These are phyloP conservation scores for Copidosoma aretas DNA, from an alignment of 2,888 invertebrate species.

Conservation along the genomic window DNA sequence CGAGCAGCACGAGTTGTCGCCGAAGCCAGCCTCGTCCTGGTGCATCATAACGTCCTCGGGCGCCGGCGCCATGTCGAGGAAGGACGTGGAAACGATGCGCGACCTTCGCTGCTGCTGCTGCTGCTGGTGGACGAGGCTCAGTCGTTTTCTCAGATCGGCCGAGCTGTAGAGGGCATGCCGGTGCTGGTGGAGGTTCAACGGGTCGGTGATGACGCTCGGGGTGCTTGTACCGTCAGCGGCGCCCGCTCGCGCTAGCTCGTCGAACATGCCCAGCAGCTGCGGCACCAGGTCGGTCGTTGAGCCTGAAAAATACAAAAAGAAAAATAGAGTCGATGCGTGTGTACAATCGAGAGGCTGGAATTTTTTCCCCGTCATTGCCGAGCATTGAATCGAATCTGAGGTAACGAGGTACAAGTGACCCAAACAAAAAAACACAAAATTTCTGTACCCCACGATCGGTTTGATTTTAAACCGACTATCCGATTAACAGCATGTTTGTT, in stretches of 20 bases:
- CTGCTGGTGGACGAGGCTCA: slow-evolving; percentile 46
- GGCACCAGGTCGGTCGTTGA: slow-evolving; percentile 84
- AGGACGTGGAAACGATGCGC: slow-evolving; percentile 6
- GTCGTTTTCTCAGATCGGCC: slow-evolving; percentile 55
- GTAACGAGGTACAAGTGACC: too few species aligned
- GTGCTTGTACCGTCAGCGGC: background rate
- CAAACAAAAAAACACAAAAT: too few species aligned
- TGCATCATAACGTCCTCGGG: slow-evolving; percentile 14
- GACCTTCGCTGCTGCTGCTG: slow-evolving; percentile 29
- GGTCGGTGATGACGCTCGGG: background rate
- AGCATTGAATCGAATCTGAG: too few species aligned
- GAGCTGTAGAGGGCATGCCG: slow-evolving; percentile 33
- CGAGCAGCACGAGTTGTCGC: background rate
- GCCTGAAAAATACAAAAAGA: too few species aligned
- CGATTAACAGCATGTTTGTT: too few species aligned
- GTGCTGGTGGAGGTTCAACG: slow-evolving; percentile 3
- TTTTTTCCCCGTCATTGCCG: too few species aligned
- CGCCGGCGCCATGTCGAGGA: slow-evolving; percentile 29
- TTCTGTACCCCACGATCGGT: too few species aligned
- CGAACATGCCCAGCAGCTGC: slow-evolving; percentile 85
- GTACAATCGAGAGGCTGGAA: too few species aligned
- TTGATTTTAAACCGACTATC: too few species aligned
- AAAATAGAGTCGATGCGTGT: too few species aligned
- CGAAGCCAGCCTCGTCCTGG: slow-evolving; percentile 18
- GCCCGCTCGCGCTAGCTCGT: slow-evolving; percentile 68